A percentile compares a stretch with the other conserved stretches of the same genome.
Evolutionary conservation across 30 jellyfish, hydroid and myxozoan species (phyloP).

Genomic region (Aurelia coerulea): DNA sequence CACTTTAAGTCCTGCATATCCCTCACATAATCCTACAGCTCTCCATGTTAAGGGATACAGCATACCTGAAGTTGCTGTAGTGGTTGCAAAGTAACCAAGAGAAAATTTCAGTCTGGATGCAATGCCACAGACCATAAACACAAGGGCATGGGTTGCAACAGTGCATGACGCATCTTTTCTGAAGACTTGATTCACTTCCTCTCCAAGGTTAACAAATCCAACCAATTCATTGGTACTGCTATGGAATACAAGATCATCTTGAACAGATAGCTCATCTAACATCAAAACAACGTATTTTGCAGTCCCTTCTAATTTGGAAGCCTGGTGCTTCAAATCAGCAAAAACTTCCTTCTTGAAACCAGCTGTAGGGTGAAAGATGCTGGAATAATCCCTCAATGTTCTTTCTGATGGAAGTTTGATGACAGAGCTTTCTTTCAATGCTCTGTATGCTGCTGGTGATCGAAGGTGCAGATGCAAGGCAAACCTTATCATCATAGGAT

Average conservation of each 20-base stretch:
- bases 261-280: slow-evolving; percentile 45
- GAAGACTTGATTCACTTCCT: slow-evolving; percentile 38
- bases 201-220: slow-evolving; percentile 51
- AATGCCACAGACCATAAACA: slow-evolving; percentile 51
- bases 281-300: slow-evolving; percentile 50
- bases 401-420: slow-evolving; percentile 59
- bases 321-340: slow-evolving; percentile 52
- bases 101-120: slow-evolving; percentile 50
- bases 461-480: slow-evolving; percentile 50
- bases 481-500: slow-evolving; percentile 56
- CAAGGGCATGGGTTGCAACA: slow-evolving; percentile 57
- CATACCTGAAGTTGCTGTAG: slow-evolving; percentile 43
- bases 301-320: slow-evolving; percentile 29
- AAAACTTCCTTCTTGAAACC: slow-evolving; percentile 56
- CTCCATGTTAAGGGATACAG: slow-evolving; percentile 48
- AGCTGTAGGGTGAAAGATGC: slow-evolving; percentile 38
- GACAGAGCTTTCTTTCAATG: slow-evolving; percentile 44
- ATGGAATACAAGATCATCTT: slow-evolving; percentile 45
- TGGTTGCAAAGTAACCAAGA: slow-evolving; percentile 54
- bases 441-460: slow-evolving; percentile 57
- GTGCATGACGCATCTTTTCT: slow-evolving; percentile 8
- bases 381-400: slow-evolving; percentile 49
- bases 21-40: slow-evolving; percentile 38
- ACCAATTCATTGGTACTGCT: slow-evolving; percentile 29
- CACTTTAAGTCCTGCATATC: slow-evolving; percentile 42